Percentiles rank a stretch among this genome's conserved stretches.
phyloP scores from a whole-genome alignment of 2,113 vertebrate genomes.

The Nannobrachium achirus region DNA sequence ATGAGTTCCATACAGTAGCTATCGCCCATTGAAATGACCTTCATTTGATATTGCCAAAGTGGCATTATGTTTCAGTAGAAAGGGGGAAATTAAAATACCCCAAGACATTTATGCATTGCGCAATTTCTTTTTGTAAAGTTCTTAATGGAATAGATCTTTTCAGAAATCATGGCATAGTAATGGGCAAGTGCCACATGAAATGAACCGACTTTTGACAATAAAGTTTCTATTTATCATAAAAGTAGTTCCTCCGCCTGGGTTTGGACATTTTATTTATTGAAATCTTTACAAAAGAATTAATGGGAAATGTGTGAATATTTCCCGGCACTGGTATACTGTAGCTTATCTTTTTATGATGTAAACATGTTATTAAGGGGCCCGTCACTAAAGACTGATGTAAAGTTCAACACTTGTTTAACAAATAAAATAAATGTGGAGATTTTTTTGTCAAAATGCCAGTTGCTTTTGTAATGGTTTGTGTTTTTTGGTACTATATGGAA shows the following conservation, averaged over 20 bases:
- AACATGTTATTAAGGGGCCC: conserved; percentile 96
- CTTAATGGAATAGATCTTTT: conserved; percentile 77
- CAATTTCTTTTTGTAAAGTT: conserved; percentile 70
- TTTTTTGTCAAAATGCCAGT: conserved; percentile 89
- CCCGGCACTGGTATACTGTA: conserved; percentile 88
- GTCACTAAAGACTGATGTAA: conserved; percentile 99
- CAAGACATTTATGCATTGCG: conserved; percentile 70
- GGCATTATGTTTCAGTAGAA: conserved; percentile 63
- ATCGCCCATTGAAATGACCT: conserved; percentile 64
- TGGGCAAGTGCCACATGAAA: conserved; percentile 80
- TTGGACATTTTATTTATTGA: conserved; percentile 99
- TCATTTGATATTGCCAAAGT: conserved; percentile 71
- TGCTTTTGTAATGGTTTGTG: conserved; percentile 77
- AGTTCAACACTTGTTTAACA: conserved; percentile 99
- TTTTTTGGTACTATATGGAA: conserved; percentile 65
- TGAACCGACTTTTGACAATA: conserved; percentile 81
- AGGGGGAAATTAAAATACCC: conserved; percentile 46
- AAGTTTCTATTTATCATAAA: conserved; percentile 85
- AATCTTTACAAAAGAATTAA: conserved; percentile 80
- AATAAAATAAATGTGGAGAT: conserved; percentile 99
- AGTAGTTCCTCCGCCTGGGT: conserved; percentile 90
- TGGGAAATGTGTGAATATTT: conserved; percentile 89
- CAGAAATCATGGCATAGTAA: conserved; percentile 74
- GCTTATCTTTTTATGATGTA: conserved; percentile 93
- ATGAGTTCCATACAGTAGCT: conserved; percentile 56